Evolutionary conservation across 2,113 vertebrate species (phyloP).

Genomic region (Protomyctophum bolini): DNA sequence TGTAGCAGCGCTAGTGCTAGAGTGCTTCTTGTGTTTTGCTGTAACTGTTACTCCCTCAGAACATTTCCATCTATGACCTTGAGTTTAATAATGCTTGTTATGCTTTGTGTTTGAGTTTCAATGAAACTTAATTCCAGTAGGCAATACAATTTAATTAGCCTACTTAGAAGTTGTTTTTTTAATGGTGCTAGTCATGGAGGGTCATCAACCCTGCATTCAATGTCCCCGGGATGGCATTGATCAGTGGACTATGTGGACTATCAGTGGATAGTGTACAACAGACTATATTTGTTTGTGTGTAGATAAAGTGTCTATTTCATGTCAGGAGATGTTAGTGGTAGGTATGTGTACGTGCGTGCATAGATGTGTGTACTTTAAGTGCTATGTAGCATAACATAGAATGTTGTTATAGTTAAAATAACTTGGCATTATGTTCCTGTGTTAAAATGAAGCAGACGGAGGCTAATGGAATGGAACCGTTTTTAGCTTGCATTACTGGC

Average conservation of each 20-base stretch:
- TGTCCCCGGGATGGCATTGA: neutral
- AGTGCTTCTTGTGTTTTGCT: slow-evolving; percentile 10
- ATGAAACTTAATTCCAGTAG: too few relatives aligned
- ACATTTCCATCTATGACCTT: slow-evolving; percentile 15
- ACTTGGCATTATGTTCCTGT: neutral
- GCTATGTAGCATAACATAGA: neutral
- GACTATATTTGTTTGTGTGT: neutral
- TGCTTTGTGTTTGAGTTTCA: slow-evolving; percentile 21
- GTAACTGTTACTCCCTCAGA: slow-evolving; percentile 27
- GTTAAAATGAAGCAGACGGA: slow-evolving; percentile 6
- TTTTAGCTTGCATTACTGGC: slow-evolving; percentile 41
- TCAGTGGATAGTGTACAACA: too few relatives aligned
- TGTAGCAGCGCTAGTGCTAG: neutral
- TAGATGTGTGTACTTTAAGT: neutral
- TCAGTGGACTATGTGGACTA: neutral
- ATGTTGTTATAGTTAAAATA: neutral
- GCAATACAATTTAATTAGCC: too few relatives aligned
- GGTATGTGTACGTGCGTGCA: neutral
- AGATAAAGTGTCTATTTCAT: too few relatives aligned
- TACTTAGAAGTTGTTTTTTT: neutral
- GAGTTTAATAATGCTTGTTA: slow-evolving; percentile 7
- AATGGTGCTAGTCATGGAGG: too few relatives aligned
- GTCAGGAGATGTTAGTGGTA: too few relatives aligned
- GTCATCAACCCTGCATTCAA: neutral
- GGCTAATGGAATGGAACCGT: slow-evolving; percentile 22